Percentiles rank a stretch among this genome's conserved stretches.
Evolutionary conservation across 2,113 vertebrate species (phyloP).

Genomic region (Macquaria ambigua): DNA sequence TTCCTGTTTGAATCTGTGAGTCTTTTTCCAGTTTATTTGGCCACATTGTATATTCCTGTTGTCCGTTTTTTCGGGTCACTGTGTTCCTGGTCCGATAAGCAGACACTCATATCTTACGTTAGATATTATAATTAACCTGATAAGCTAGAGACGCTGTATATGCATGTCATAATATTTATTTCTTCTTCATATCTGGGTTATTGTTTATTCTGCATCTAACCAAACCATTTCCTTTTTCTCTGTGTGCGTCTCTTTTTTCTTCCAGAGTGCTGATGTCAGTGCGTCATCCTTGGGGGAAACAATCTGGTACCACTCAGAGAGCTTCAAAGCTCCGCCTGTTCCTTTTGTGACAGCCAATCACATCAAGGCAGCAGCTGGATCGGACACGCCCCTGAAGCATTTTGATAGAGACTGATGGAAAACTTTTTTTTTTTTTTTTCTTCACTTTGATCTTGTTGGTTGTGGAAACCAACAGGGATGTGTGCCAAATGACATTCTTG

Average conservation of each 20-base stretch:
- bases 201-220: conserved; percentile 62
- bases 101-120: conserved; percentile 31
- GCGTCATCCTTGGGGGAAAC: conserved; percentile 63
- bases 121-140: conserved; percentile 47
- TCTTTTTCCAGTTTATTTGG: conserved; percentile 42
- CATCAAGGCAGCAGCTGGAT: conserved; percentile 37
- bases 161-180: conserved; percentile 70
- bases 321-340: conserved; percentile 44
- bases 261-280: conserved; percentile 83
- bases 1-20: conserved; percentile 21
- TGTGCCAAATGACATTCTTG: conserved; percentile 76
- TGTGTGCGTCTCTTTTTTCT: conserved; percentile 24
- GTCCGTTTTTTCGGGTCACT: conserved; percentile 41
- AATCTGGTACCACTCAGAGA: conserved; percentile 57
- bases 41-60: conserved; percentile 34
- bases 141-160: conserved; percentile 35
- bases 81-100: conserved; percentile 55
- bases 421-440: neutral
- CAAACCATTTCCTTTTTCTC: conserved; percentile 31
- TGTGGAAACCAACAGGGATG: conserved; percentile 64
- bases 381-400: conserved; percentile 68
- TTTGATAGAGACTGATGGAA: conserved; percentile 70
- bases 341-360: conserved; percentile 53
- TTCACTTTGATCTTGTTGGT: conserved; percentile 65
- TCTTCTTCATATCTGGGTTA: conserved; percentile 42